Evolutionary conservation across 1,140 invertebrate genomes (phyloP).

Genomic region (Spodoptera frugiperda): DNA sequence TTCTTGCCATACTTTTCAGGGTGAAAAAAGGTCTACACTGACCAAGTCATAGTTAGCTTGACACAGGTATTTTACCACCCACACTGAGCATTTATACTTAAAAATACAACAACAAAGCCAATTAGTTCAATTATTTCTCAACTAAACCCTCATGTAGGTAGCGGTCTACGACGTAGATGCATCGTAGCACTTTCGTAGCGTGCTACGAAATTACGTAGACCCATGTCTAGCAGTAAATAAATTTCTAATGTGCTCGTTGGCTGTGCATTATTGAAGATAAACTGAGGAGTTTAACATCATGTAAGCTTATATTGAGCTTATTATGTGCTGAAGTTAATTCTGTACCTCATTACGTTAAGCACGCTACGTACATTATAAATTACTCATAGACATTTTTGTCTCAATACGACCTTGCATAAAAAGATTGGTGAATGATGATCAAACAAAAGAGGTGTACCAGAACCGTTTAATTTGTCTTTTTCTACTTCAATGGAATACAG

Average conservation of each 20-base stretch:
- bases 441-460: no score
- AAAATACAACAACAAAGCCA: not conserved
- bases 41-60: no score
- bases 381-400: not conserved
- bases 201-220: conserved; percentile 42
- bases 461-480: no score
- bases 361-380: not conserved
- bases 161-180: conserved; percentile 15
- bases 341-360: not conserved
- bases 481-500: no score
- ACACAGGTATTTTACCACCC: no score
- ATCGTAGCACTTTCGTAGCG: conserved; percentile 42
- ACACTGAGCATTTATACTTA: no score
- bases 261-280: conserved; percentile 34
- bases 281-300: conserved; percentile 17
- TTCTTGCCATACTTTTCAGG: no score
- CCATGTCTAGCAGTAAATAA: conserved; percentile 34
- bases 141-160: conserved; percentile 1
- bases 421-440: no score
- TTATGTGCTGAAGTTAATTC: conserved; percentile 1
- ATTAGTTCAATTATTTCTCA: conserved; percentile 28
- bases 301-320: conserved; percentile 2
- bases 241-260: conserved; percentile 39
- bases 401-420: no score
- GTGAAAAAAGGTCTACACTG: no score